A percentile compares a stretch with the other conserved stretches of the same genome.
These are phyloP conservation scores for Equus quagga DNA, from an alignment of 2,113 vertebrate species.

Conservation along the genomic window DNA sequence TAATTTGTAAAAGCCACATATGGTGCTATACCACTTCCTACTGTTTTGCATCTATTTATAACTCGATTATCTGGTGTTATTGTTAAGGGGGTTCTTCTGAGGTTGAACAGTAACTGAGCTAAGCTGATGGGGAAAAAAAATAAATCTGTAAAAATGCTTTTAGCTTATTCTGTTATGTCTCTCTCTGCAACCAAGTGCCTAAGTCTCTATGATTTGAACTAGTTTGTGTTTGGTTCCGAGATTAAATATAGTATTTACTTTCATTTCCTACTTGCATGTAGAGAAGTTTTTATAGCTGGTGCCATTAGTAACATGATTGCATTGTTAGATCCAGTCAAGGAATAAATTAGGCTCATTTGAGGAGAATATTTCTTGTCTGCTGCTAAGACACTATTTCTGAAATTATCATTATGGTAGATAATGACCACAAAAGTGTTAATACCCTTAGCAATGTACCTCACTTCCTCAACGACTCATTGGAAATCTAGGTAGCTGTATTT, in stretches of 20 bases:
- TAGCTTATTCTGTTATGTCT: neutral
- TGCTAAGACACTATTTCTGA: slow-evolving; percentile 24
- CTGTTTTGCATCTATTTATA: slow-evolving; percentile 64
- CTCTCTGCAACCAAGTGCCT: neutral
- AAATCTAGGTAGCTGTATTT: neutral
- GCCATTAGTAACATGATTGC: slow-evolving; percentile 11
- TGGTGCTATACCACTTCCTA: neutral
- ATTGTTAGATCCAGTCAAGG: slow-evolving; percentile 47
- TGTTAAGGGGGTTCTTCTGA: slow-evolving; percentile 66
- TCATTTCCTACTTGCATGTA: slow-evolving; percentile 36
- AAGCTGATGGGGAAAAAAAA: neutral
- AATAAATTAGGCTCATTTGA: slow-evolving; percentile 62
- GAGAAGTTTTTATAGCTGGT: slow-evolving; percentile 17
- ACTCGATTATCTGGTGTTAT: slow-evolving; percentile 63
- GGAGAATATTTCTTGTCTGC: slow-evolving; percentile 51
- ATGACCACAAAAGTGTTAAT: slow-evolving; percentile 60
- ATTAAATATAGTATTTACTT: slow-evolving; percentile 63
- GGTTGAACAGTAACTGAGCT: slow-evolving; percentile 57
- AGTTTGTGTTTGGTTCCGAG: slow-evolving; percentile 18
- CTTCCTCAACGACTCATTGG: slow-evolving; percentile 39
- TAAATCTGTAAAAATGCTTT: slow-evolving; percentile 22
- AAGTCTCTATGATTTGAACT: slow-evolving; percentile 22
- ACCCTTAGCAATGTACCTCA: neutral
- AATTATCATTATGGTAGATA: slow-evolving; percentile 34
- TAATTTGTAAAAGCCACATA: slow-evolving; percentile 43